A percentile compares a stretch with the other conserved stretches of the same genome.
Evolutionary conservation across 2,888 invertebrate genomes (phyloP).

Genomic region (Luperina testacea): DNA sequence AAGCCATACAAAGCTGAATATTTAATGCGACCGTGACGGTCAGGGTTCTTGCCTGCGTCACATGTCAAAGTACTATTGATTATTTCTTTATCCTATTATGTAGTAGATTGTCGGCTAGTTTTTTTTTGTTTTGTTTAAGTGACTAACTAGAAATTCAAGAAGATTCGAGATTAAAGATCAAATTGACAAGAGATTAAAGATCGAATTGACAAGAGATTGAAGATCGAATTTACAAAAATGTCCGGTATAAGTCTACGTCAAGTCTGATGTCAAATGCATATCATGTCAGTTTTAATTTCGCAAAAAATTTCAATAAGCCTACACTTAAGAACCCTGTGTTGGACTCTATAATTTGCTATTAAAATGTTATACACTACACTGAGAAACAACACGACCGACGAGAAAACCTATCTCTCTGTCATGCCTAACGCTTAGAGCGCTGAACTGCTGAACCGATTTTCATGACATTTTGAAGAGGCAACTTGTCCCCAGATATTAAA

Average conservation of each 20-base stretch:
- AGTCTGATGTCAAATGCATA: too few species aligned
- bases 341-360: too few species aligned
- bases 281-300: too few species aligned
- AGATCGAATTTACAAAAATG: too few species aligned
- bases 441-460: not conserved
- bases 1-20: constrained; percentile 64
- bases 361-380: not conserved
- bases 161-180: too few species aligned
- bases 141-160: too few species aligned
- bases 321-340: too few species aligned
- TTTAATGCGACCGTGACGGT: constrained; percentile 59
- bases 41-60: constrained; percentile 60
- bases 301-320: too few species aligned
- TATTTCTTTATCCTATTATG: constrained; percentile 54
- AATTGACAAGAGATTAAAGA: too few species aligned
- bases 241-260: too few species aligned
- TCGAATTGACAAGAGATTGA: too few species aligned
- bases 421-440: not conserved
- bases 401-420: not conserved
- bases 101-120: not conserved
- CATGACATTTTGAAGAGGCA: not conserved
- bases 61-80: constrained; percentile 65
- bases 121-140: not conserved
- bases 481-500: too few species aligned
- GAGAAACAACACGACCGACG: not conserved